Percentiles rank a stretch among this genome's conserved stretches.
Conservation (phyloP, 1,140 invertebrate species). For the Drosophila novamexicana region DNA sequence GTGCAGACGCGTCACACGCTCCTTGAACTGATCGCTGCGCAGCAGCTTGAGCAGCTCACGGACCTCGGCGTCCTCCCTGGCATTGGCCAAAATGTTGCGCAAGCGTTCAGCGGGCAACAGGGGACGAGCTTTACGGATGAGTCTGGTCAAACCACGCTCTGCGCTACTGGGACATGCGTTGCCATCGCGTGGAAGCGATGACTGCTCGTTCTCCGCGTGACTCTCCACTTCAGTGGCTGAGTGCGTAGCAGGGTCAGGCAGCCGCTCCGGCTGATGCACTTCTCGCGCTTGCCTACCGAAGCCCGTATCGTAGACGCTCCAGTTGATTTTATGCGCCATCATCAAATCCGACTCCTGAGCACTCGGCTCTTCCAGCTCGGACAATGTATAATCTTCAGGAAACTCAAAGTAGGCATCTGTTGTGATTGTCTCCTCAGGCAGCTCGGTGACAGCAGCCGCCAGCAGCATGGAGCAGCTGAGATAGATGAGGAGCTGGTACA, state of each 20-base stretch:
- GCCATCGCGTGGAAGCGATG: slow-evolving; percentile 27
- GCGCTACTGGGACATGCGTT: slow-evolving; percentile 34
- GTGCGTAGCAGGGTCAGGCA: too few species aligned
- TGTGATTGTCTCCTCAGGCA: slow-evolving; percentile 11
- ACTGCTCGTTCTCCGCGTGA: neutral
- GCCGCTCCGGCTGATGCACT: neutral
- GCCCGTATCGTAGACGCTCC: slow-evolving; percentile 3
- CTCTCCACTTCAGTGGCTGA: too few species aligned
- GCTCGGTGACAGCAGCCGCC: slow-evolving; percentile 20
- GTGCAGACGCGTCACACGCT: slow-evolving; percentile 26
- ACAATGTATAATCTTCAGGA: slow-evolving; percentile 7
- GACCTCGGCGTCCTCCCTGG: slow-evolving; percentile 52
- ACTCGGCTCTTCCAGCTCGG: slow-evolving; percentile 19
- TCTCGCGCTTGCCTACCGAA: slow-evolving; percentile 19
- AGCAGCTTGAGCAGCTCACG: slow-evolving; percentile 30
- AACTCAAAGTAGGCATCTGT: slow-evolving; percentile 19
- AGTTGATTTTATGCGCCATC: slow-evolving; percentile 49
- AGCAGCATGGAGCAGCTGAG: slow-evolving; percentile 46
- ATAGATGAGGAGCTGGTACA: slow-evolving; percentile 40
- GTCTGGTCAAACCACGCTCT: slow-evolving; percentile 46
- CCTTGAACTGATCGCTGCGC: slow-evolving; percentile 41
- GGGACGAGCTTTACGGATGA: slow-evolving; percentile 52
- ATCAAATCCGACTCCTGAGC: slow-evolving; percentile 19
- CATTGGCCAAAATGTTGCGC: slow-evolving; percentile 61
- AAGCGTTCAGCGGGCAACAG: slow-evolving; percentile 41